These are phyloP conservation scores for Mayetiola destructor DNA, from an alignment of 2,888 invertebrate species.

Conservation along the genomic window DNA sequence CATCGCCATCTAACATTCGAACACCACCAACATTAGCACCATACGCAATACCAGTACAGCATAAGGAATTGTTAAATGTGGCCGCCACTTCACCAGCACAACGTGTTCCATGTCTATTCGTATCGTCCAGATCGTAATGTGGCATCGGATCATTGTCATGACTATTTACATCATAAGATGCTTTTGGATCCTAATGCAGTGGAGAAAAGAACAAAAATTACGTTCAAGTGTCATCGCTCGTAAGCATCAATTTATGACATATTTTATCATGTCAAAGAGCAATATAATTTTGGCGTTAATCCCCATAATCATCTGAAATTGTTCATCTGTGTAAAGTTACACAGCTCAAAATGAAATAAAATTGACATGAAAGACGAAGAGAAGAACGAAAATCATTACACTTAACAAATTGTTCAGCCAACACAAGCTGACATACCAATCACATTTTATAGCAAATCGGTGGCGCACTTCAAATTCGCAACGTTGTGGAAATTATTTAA, in stretches of 20 bases:
- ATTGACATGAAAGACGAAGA: no score
- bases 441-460: no score
- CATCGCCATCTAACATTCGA: slow-evolving; percentile 96
- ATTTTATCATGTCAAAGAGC: no score
- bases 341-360: no score
- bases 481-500: no score
- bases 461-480: no score
- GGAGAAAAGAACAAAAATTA: not conserved
- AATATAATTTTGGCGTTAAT: no score
- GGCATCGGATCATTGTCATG: slow-evolving; percentile 95
- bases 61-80: slow-evolving; percentile 87
- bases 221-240: slow-evolving; percentile 1
- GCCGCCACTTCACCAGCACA: slow-evolving; percentile 98
- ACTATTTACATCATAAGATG: slow-evolving; percentile 93
- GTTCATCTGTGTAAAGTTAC: no score
- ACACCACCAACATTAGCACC: slow-evolving; percentile 93
- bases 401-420: no score
- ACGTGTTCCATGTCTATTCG: slow-evolving; percentile 86
- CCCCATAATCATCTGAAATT: no score
- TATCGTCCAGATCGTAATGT: slow-evolving; percentile 91
- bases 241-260: not conserved
- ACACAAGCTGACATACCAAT: no score
- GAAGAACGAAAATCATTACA: no score
- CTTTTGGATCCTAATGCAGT: slow-evolving; percentile 68
- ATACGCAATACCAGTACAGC: slow-evolving; percentile 92